Evolutionary conservation across 1,140 invertebrate genomes (phyloP).

Genomic region (Leptopilina clavipes): DNA sequence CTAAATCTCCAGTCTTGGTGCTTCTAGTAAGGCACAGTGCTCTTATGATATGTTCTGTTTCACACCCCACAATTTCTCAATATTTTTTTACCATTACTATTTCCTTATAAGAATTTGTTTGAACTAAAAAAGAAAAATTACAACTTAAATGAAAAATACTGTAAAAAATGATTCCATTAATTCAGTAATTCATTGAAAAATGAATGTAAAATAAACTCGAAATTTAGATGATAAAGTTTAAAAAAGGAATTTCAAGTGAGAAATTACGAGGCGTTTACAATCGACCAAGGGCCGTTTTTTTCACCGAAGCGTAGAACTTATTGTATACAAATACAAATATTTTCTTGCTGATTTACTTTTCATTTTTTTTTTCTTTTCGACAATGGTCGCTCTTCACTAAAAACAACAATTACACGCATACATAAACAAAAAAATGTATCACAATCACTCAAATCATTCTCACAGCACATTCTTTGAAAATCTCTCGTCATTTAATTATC

Average conservation of each 20-base stretch:
- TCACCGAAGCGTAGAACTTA: constrained; percentile 27
- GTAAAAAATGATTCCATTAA: no score
- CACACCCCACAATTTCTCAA: background rate
- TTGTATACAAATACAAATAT: constrained; percentile 2
- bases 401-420: background rate
- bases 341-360: constrained; percentile 23
- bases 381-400: constrained; percentile 36
- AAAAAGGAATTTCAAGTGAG: background rate
- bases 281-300: constrained; percentile 3
- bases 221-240: background rate
- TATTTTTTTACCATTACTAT: background rate
- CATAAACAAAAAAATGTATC: constrained; percentile 38
- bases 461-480: constrained; percentile 21
- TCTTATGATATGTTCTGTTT: constrained; percentile 5
- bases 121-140: background rate
- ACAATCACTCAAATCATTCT: constrained; percentile 24
- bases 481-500: constrained; percentile 49
- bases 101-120: no score
- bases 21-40: constrained; percentile 21
- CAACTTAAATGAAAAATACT: background rate
- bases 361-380: background rate
- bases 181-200: no score
- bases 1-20: background rate
- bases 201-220: no score
- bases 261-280: background rate